These are phyloP conservation scores for Hydropsyche tenuis DNA, from an alignment of 1,140 invertebrate genomes.

Conservation along the genomic window DNA sequence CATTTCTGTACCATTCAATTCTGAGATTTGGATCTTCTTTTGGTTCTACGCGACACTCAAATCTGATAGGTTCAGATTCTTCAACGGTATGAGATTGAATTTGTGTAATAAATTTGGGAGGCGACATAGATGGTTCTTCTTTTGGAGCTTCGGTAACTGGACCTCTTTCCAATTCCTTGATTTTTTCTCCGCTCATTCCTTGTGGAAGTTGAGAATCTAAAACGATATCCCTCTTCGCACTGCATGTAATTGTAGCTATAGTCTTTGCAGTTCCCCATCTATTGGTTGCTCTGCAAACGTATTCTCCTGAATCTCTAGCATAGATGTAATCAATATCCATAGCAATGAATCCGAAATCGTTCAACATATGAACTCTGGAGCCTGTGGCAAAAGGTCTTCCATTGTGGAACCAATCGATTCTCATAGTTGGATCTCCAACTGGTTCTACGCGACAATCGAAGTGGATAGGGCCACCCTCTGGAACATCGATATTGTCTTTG, in stretches of 20 bases:
- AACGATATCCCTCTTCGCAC: conserved; percentile 86
- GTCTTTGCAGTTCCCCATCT: conserved; percentile 86
- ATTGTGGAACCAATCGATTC: conserved; percentile 94
- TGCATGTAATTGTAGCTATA: conserved; percentile 81
- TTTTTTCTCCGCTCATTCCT: conserved; percentile 90
- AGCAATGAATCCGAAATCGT: conserved; percentile 93
- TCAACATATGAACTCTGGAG: conserved; percentile 87
- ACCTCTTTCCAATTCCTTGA: conserved; percentile 91
- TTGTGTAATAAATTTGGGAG: conserved; percentile 86
- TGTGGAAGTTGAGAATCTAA: conserved; percentile 91
- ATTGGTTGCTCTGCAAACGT: conserved; percentile 84
- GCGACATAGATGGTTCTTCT: conserved; percentile 68
- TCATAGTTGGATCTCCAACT: conserved; percentile 83
- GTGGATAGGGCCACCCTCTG: conserved; percentile 86
- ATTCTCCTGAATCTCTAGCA: conserved; percentile 84
- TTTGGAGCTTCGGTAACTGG: conserved; percentile 75
- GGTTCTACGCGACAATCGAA: conserved; percentile 92
- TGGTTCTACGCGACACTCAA: conserved; percentile 94
- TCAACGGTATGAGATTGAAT: conserved; percentile 81
- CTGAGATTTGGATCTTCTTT: conserved; percentile 91
- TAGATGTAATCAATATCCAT: conserved; percentile 88
- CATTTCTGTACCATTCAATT: conserved; percentile 94
- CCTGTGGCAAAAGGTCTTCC: conserved; percentile 87
- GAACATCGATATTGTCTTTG: conserved; percentile 81
- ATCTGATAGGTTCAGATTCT: conserved; percentile 90